Conservation (phyloP, 1,140 invertebrate genomes). For the Cardiocondyla obscurior region DNA sequence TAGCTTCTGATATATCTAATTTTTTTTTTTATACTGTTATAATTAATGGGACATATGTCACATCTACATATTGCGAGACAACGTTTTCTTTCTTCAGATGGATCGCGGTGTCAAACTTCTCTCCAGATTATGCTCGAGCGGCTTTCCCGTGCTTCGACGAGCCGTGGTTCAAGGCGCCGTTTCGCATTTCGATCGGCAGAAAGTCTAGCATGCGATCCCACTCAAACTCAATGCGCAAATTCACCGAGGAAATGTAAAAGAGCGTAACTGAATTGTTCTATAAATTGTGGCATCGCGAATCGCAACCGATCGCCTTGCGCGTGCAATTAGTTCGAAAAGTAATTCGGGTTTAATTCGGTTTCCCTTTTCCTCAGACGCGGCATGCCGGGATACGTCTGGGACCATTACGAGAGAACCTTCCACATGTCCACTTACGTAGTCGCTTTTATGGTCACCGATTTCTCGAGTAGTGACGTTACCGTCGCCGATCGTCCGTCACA, state of each 20-base stretch:
- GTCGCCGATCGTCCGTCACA: slow-evolving; percentile 42
- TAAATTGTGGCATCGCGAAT: neutral
- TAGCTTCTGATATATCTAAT: neutral
- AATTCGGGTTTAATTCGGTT: neutral
- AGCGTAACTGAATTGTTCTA: neutral
- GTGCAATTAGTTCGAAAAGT: neutral
- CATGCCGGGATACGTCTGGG: slow-evolving; percentile 85
- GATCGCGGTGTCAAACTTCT: slow-evolving; percentile 84
- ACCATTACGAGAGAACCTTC: slow-evolving; percentile 88
- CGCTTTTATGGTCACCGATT: slow-evolving; percentile 92
- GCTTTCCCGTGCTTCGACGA: slow-evolving; percentile 96
- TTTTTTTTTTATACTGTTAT: neutral
- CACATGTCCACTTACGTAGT: slow-evolving; percentile 94
- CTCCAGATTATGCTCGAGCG: slow-evolving; percentile 90
- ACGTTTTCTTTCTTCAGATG: slow-evolving; percentile 51
- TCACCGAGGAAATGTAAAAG: slow-evolving; percentile 84
- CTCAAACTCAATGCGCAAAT: slow-evolving; percentile 81
- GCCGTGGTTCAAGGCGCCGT: slow-evolving; percentile 91
- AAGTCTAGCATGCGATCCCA: slow-evolving; percentile 80
- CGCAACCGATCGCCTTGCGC: neutral
- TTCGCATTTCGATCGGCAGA: slow-evolving; percentile 86
- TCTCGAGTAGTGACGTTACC: slow-evolving; percentile 79
- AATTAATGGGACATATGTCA: neutral
- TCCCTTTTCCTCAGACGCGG: slow-evolving; percentile 16
- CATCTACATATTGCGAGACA: neutral